Evolutionary conservation across 2,113 vertebrate genomes (phyloP), one percentile per base, ranked within the genome.

Genomic region (Mus pahari): DNA sequence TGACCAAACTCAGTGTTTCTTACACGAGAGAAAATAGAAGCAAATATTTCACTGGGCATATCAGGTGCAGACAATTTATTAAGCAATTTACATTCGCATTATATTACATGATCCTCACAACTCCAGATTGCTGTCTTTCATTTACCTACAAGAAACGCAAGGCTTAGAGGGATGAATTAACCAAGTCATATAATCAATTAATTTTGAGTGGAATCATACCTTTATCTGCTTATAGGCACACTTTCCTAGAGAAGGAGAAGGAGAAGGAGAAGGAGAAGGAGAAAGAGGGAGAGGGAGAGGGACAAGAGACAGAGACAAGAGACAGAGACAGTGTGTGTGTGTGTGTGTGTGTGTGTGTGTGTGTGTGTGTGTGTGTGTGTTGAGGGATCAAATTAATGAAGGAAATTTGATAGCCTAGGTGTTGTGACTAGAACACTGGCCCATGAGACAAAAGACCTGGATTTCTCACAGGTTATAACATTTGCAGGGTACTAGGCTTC

Each of bases 61-160:
- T 53, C 81, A 17, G n/a, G 58, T 39, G 28, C 48, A 94, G 4
- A 70, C 26, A 4, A 91, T 84, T 83, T 75, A 58, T 73, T 77
- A 90, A 93, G 31, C 70, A 93, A 24, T 7, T 82, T 73, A 83
- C 28, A 75, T 19, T 45, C 24, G 71, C 14, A 53, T 86, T 91
- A 87, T 7, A 28, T 86, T 82, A 92, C 39, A 87, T 73, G 75
- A 96, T 79, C 62, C 7, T 95, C 74, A 90, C 14, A 93, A 84
- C 48, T 45, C 71, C 86, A 53, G 50, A 36, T 31, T 42, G 66
- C 42, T 83, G 48, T 70, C 42, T 92, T 89, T 62, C 55, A 88
- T 77, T 96, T 93, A 77, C 10, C 86, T 42, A 81, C 58, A 9
- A 87, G 74, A 7, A 86, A 53, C 84, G 62, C 39, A 22, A 81